Conservation (phyloP, 2,888 invertebrate species). For the Orthosia gracilis region DNA sequence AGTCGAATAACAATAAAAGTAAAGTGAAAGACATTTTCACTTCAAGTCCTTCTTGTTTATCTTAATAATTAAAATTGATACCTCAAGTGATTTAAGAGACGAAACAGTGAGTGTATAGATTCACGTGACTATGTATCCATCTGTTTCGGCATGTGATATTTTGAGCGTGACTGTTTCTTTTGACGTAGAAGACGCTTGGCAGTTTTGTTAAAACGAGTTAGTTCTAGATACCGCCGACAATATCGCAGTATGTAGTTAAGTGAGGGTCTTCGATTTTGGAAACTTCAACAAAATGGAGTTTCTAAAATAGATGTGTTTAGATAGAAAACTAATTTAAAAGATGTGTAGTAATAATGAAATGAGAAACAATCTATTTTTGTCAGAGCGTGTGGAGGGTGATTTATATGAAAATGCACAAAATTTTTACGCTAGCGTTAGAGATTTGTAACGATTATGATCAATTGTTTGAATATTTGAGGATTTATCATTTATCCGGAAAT, state of each 20-base stretch:
- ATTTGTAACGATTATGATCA: constrained; percentile 63
- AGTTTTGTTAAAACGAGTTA: constrained; percentile 70
- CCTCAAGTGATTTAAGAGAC: constrained; percentile 52
- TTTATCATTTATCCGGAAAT: constrained; percentile 11
- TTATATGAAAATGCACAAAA: constrained; percentile 77
- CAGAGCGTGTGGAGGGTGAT: constrained; percentile 73
- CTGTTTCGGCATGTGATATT: constrained; percentile 66
- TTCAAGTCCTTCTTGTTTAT: constrained; percentile 32
- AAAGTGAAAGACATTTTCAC: constrained; percentile 8
- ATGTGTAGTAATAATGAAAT: constrained; percentile 77
- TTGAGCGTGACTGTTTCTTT: constrained; percentile 61
- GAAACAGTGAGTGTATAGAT: constrained; percentile 30
- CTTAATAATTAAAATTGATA: constrained; percentile 31
- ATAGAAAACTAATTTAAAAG: constrained; percentile 84
- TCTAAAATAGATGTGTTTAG: constrained; percentile 76
- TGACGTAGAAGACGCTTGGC: constrained; percentile 63
- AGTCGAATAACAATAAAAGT: neutral
- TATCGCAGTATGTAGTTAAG: constrained; percentile 82
- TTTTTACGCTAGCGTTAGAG: constrained; percentile 81
- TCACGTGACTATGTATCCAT: constrained; percentile 39
- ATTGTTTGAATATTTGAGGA: constrained; percentile 46
- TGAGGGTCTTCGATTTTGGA: constrained; percentile 60
- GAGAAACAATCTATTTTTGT: constrained; percentile 86
- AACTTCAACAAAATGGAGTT: constrained; percentile 70
- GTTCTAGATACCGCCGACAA: constrained; percentile 85